Conservation (phyloP, 2,113 vertebrate species). For the Scolopax mira region DNA sequence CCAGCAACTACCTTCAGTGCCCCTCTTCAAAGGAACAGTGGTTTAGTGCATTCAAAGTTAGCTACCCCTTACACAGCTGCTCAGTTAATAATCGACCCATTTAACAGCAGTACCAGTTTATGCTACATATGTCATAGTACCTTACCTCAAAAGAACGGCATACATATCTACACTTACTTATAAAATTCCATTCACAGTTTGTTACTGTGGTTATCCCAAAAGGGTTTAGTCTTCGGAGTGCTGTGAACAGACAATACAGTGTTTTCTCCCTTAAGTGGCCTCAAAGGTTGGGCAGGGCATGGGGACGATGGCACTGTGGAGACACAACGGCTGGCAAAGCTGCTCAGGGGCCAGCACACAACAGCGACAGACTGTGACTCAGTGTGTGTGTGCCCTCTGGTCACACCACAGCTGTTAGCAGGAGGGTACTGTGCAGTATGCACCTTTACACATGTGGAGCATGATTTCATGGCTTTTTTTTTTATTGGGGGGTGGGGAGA, state of each 20-base stretch:
- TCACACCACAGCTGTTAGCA: neutral
- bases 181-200: slow-evolving; percentile 72
- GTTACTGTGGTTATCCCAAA: slow-evolving; percentile 71
- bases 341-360: neutral
- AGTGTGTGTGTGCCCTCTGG: fast-evolving
- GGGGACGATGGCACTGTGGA: neutral
- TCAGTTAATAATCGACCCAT: slow-evolving; percentile 80
- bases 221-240: slow-evolving; percentile 71
- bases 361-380: neutral
- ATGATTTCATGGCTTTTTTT: slow-evolving; percentile 13
- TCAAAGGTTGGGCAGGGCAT: slow-evolving; percentile 22
- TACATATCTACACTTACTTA: slow-evolving; percentile 73
- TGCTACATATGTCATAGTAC: slow-evolving; percentile 85
- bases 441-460: neutral
- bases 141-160: slow-evolving; percentile 73
- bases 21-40: neutral
- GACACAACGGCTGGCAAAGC: neutral
- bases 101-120: slow-evolving; percentile 83
- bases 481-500: neutral
- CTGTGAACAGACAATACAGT: slow-evolving; percentile 53
- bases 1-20: neutral
- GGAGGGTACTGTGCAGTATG: neutral
- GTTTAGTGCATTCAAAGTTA: slow-evolving; percentile 77
- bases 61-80: slow-evolving; percentile 77
- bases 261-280: slow-evolving; percentile 42